A percentile compares a stretch with the other conserved stretches of the same genome.
These are phyloP conservation scores for Loripinus fragilis DNA, from an alignment of 2,888 invertebrate genomes.

Conservation along the genomic window DNA sequence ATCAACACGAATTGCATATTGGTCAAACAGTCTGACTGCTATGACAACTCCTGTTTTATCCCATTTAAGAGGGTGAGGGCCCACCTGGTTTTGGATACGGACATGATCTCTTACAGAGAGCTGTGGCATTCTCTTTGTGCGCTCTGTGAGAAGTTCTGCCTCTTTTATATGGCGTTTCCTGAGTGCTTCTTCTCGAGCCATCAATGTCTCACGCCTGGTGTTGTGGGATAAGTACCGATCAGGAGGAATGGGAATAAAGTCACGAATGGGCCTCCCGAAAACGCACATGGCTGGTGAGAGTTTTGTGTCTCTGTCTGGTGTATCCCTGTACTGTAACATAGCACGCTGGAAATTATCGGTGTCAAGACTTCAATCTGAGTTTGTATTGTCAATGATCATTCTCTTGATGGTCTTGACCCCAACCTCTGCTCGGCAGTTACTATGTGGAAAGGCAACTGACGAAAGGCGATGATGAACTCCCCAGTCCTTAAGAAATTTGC, in stretches of 20 bases:
- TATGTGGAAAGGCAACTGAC: constrained; percentile 69
- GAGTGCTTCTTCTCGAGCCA: constrained; percentile 58
- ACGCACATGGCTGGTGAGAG: constrained; percentile 64
- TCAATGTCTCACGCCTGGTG: constrained; percentile 59
- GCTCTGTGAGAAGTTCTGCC: constrained; percentile 51
- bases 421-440: too few species aligned
- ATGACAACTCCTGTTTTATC: constrained; percentile 64
- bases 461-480: constrained; percentile 68
- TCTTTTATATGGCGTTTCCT: constrained; percentile 61
- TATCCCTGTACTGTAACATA: constrained; percentile 65
- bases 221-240: constrained; percentile 52
- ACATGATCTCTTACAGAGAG: constrained; percentile 55
- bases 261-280: constrained; percentile 59
- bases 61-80: constrained; percentile 63
- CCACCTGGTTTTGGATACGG: constrained; percentile 65
- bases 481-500: constrained; percentile 63
- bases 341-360: constrained; percentile 63
- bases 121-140: constrained; percentile 54
- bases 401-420: constrained; percentile 68
- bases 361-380: constrained; percentile 57
- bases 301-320: constrained; percentile 63
- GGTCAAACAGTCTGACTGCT: constrained; percentile 63
- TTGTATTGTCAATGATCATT: constrained; percentile 68
- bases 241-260: constrained; percentile 62
- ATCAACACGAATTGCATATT: constrained; percentile 58